These are phyloP conservation scores for Drosophila algonquin DNA, from an alignment of 2,888 invertebrate species.

Conservation along the genomic window DNA sequence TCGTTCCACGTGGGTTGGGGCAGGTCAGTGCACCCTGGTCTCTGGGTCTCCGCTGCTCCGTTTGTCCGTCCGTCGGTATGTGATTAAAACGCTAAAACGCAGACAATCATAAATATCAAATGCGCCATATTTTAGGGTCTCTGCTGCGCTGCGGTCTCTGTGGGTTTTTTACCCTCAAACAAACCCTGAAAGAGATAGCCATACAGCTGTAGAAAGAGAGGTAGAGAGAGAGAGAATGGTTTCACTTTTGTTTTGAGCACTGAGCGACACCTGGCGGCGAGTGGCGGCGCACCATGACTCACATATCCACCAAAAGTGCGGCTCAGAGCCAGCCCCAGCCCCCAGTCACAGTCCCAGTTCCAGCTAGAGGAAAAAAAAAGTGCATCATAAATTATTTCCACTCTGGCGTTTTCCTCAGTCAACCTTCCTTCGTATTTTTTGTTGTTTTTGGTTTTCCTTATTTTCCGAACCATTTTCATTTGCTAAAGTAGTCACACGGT, in stretches of 20 bases:
- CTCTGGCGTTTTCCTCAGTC: conserved; percentile 54
- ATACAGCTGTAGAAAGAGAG: background rate
- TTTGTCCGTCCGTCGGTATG: conserved; percentile 34
- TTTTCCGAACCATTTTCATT: conserved; percentile 68
- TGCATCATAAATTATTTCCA: conserved; percentile 77
- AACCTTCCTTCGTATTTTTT: conserved; percentile 21
- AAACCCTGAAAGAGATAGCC: background rate
- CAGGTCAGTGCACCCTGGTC: conserved; percentile 69
- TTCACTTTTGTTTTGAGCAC: conserved; percentile 69
- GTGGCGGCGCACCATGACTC: conserved; percentile 54
- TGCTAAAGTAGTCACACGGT: conserved; percentile 79
- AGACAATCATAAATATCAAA: conserved; percentile 76
- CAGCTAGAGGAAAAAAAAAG: conserved; percentile 53
- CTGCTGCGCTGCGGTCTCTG: conserved; percentile 10
- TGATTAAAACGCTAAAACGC: conserved; percentile 70
- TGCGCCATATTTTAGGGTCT: conserved; percentile 73
- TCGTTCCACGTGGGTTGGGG: conserved; percentile 71
- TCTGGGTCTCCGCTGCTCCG: background rate
- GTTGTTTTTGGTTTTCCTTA: conserved; percentile 37
- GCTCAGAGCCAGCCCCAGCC: conserved; percentile 5
- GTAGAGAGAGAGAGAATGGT: conserved; percentile 35
- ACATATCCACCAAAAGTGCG: conserved; percentile 40
- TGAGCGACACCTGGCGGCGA: conserved; percentile 68
- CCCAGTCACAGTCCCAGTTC: conserved; percentile 43
- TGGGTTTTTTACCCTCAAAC: conserved; percentile 10